Evolutionary conservation across 2,113 vertebrate species (phyloP).

Genomic region (Uria lomvia): DNA sequence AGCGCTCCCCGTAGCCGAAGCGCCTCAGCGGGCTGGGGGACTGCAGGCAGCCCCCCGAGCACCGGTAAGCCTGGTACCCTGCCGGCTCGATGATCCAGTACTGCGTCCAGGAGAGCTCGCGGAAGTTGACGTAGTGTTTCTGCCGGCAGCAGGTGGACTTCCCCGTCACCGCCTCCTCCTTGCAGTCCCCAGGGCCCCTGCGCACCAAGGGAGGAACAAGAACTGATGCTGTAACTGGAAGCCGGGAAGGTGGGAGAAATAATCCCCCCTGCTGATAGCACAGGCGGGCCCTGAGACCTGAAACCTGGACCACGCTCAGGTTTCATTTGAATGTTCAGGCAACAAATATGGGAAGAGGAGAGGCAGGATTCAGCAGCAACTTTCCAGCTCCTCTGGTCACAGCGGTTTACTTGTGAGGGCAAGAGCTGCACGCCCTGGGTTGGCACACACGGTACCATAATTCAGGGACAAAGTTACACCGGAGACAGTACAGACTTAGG

Average conservation of each 20-base stretch:
- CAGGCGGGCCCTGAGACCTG: rapidly evolving
- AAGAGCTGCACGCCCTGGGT: background rate
- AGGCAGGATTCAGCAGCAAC: background rate
- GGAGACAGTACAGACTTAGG: background rate
- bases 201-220: background rate
- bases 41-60: slow-evolving; percentile 78
- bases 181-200: slow-evolving; percentile 84
- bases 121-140: slow-evolving; percentile 83
- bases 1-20: slow-evolving; percentile 74
- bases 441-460: background rate
- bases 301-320: background rate
- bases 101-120: slow-evolving; percentile 81
- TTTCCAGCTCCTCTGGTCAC: background rate
- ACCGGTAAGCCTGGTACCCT: slow-evolving; percentile 82
- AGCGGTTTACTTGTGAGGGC: background rate
- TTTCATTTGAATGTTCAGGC: background rate
- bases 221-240: background rate
- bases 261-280: background rate
- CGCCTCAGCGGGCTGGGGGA: slow-evolving; percentile 36
- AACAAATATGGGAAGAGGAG: background rate
- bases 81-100: slow-evolving; percentile 86
- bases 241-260: background rate
- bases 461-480: background rate
- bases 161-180: slow-evolving; percentile 3
- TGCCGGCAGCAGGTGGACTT: slow-evolving; percentile 80